Conservation (phyloP, 2,113 vertebrate species). For the Scomber japonicus region DNA sequence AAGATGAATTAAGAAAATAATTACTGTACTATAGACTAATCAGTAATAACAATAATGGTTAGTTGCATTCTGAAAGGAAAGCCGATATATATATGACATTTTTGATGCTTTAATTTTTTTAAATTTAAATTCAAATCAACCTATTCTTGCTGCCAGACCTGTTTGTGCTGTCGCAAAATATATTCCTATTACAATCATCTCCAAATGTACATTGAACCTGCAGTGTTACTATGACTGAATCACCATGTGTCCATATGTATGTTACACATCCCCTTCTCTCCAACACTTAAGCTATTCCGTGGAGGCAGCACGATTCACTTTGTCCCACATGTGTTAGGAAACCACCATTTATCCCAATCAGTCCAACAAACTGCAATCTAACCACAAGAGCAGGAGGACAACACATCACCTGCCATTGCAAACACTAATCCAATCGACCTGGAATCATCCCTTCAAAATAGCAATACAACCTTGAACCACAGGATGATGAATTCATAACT, state of each 20-base stretch:
- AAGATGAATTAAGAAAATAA: too few relatives aligned
- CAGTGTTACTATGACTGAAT: not conserved
- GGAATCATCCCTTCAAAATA: constrained; percentile 65
- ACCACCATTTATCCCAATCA: constrained; percentile 27
- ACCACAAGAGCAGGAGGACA: constrained; percentile 13
- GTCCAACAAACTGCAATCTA: constrained; percentile 53
- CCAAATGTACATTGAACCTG: not conserved
- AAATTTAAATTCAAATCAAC: too few relatives aligned
- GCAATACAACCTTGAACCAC: not conserved
- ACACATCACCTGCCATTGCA: constrained; percentile 38
- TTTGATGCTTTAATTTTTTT: too few relatives aligned
- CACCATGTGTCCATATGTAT: not conserved
- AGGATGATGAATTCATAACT: constrained; percentile 8
- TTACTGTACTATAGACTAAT: too few relatives aligned
- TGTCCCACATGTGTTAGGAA: constrained; percentile 16
- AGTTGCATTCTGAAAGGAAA: too few relatives aligned
- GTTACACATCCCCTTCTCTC: not conserved
- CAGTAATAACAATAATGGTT: too few relatives aligned
- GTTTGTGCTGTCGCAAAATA: not conserved
- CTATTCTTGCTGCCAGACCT: too few relatives aligned
- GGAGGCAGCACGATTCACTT: constrained; percentile 1
- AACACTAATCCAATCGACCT: constrained; percentile 74
- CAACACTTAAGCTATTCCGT: not conserved
- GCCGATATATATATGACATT: too few relatives aligned
- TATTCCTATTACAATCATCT: not conserved